Evolutionary conservation across 2,113 vertebrate genomes (phyloP).

Genomic region (Nansenia antarctica): DNA sequence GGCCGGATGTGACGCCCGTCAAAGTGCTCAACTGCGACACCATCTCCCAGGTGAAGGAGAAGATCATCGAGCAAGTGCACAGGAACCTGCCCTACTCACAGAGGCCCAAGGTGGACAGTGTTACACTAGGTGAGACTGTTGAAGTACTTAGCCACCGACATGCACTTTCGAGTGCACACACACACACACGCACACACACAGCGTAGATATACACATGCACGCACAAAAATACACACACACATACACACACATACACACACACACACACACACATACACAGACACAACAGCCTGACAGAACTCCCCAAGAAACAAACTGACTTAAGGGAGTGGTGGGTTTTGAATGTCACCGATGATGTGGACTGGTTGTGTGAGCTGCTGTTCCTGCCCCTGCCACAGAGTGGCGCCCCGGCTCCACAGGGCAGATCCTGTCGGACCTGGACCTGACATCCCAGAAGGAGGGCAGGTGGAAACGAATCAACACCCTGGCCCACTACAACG

Average conservation of each 20-base stretch:
- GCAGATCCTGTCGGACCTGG: conserved; percentile 95
- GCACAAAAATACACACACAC: not conserved
- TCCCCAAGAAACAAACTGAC: too few species aligned
- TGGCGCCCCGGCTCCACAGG: conserved; percentile 97
- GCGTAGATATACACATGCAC: not conserved
- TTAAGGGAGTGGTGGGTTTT: not conserved
- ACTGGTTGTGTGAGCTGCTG: not conserved
- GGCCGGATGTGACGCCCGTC: conserved; percentile 83
- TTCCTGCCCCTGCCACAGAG: conserved; percentile 72
- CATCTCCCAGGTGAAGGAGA: conserved; percentile 96
- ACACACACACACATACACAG: not conserved
- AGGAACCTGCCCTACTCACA: conserved; percentile 88
- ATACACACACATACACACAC: not conserved
- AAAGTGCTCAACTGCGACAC: conserved; percentile 97
- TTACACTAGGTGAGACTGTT: conserved; percentile 88
- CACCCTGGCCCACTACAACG: conserved; percentile 96
- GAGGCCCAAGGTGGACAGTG: conserved; percentile 88
- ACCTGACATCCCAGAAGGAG: conserved; percentile 95
- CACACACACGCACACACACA: not conserved
- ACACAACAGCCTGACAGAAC: not conserved
- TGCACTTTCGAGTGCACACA: too few species aligned
- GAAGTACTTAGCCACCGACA: too few species aligned
- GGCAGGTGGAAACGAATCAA: conserved; percentile 94
- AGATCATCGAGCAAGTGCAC: conserved; percentile 97
- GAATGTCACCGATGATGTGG: not conserved